Evolutionary conservation across 2,888 invertebrate species (phyloP).

Genomic region (Sphaeridia pumilis): DNA sequence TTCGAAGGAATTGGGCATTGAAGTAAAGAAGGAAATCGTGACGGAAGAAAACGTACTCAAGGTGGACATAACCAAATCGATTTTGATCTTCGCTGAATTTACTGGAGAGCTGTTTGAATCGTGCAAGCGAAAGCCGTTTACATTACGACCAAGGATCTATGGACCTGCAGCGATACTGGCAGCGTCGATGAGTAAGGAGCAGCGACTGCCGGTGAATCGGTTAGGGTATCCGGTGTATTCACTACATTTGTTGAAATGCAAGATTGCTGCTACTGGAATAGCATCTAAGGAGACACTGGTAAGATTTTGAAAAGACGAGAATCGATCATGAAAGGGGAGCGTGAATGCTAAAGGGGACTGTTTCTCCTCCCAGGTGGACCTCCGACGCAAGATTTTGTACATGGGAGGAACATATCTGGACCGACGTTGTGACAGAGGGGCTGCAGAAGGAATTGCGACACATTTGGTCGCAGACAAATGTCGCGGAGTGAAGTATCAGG

Average conservation of each 20-base stretch:
- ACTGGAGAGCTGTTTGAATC: conserved; percentile 30
- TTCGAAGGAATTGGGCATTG: conserved; percentile 23
- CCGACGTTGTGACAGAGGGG: conserved; percentile 9
- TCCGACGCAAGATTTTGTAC: conserved; percentile 30
- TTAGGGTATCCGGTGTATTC: conserved; percentile 32
- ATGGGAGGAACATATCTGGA: conserved; percentile 34
- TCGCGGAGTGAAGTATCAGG: conserved; percentile 85
- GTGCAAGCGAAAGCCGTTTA: conserved; percentile 16
- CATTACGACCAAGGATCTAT: conserved; percentile 27
- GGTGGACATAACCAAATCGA: conserved; percentile 19
- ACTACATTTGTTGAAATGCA: conserved; percentile 23
- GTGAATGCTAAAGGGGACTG: too few species aligned
- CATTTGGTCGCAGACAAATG: conserved; percentile 84
- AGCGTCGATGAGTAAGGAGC: conserved; percentile 18
- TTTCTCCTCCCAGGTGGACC: conserved; percentile 22
- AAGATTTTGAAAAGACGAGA: too few species aligned
- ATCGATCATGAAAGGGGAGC: too few species aligned
- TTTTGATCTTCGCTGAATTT: conserved; percentile 33
- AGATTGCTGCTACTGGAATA: conserved; percentile 31
- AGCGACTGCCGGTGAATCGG: conserved; percentile 18
- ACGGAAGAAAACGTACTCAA: conserved; percentile 17
- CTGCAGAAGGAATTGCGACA: conserved; percentile 43
- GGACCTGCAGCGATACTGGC: conserved; percentile 29
- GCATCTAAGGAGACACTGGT: conserved; percentile 31
- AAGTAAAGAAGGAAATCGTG: conserved; percentile 8